Evolutionary conservation across 2,888 invertebrate genomes (phyloP).

Genomic region (Apamea sordens): DNA sequence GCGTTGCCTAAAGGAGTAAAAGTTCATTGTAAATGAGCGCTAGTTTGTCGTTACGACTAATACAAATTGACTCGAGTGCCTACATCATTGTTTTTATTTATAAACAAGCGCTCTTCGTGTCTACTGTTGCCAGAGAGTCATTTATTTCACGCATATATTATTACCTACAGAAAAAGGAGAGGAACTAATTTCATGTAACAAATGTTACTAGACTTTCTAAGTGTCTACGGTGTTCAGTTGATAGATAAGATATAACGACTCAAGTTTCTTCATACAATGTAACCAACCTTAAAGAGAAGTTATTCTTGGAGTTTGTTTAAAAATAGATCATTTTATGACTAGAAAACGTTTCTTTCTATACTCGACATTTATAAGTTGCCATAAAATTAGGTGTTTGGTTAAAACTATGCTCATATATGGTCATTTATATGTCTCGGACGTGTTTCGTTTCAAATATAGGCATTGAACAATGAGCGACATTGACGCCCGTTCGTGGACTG

Average conservation of each 20-base stretch:
- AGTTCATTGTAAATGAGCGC: conserved; percentile 71
- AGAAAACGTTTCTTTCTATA: conserved; percentile 20
- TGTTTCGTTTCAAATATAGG: conserved; percentile 76
- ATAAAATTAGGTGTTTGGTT: conserved; percentile 50
- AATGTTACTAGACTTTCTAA: conserved; percentile 27
- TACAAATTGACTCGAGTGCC: conserved; percentile 66
- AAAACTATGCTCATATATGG: conserved; percentile 53
- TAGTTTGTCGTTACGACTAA: conserved; percentile 67
- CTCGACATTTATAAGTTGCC: conserved; percentile 24
- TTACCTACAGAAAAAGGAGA: conserved; percentile 32
- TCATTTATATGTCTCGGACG: conserved; percentile 66
- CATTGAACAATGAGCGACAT: conserved; percentile 81
- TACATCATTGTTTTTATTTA: conserved; percentile 53
- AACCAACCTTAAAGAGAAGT: conserved; percentile 7
- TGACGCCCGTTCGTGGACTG: conserved; percentile 76
- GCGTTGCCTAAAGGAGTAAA: conserved; percentile 70
- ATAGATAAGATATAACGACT: conserved; percentile 28
- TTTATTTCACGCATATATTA: conserved; percentile 45
- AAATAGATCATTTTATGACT: conserved; percentile 38
- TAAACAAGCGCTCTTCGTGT: conserved; percentile 33
- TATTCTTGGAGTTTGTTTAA: conserved; percentile 26
- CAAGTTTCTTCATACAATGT: conserved; percentile 32
- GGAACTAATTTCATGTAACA: conserved; percentile 32
- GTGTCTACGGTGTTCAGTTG: conserved; percentile 25
- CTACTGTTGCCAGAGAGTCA: conserved; percentile 29